A percentile compares a stretch with the other conserved stretches of the same genome.
Conservation (phyloP, 2,888 invertebrate species). For the Orthonychiurus folsomi region DNA sequence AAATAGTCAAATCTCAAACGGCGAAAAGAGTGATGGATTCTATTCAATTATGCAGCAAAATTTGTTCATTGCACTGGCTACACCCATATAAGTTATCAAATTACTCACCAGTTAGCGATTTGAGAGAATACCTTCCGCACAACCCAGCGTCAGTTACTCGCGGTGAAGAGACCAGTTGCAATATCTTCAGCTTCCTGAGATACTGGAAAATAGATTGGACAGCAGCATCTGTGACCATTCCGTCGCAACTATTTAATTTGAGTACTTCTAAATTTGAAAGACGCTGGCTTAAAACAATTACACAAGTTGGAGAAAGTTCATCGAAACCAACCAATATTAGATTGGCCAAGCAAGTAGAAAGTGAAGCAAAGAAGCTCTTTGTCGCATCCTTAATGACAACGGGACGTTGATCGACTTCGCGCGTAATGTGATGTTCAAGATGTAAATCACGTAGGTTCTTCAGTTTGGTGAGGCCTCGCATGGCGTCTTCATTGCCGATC, state of each 20-base stretch:
- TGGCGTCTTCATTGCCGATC: background rate
- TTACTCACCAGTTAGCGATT: background rate
- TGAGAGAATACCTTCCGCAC: background rate
- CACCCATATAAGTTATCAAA: background rate
- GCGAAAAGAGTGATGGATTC: no score
- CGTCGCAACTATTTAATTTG: background rate
- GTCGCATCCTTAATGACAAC: background rate
- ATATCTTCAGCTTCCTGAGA: background rate
- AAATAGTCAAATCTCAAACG: no score
- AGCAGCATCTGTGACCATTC: background rate
- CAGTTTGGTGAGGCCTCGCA: background rate
- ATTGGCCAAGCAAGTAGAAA: background rate
- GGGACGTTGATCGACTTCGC: background rate
- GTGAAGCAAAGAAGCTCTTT: background rate
- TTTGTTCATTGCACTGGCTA: no score
- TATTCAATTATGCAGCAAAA: no score
- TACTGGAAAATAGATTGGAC: constrained; percentile 3
- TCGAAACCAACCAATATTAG: background rate
- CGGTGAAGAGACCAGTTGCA: background rate
- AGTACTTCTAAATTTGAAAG: background rate
- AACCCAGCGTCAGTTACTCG: background rate
- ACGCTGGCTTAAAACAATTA: background rate
- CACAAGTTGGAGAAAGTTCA: background rate
- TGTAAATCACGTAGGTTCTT: background rate
- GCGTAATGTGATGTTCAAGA: background rate